Conservation (phyloP, 2,113 vertebrate genomes). For the Sarotherodon lohbergeri region DNA sequence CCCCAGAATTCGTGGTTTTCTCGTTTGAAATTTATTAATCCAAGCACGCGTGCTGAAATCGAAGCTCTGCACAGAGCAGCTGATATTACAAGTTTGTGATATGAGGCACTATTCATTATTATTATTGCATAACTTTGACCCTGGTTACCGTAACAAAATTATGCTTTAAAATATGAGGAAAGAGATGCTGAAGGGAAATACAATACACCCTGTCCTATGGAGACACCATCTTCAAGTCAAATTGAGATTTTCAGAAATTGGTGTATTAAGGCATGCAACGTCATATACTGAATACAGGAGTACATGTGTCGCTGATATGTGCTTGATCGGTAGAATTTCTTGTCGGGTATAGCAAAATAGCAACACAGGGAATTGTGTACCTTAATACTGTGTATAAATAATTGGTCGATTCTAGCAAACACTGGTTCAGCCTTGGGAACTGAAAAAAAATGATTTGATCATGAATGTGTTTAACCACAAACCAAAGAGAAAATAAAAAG, state of each 20-base stretch:
- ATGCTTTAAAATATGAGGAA: constrained; percentile 66
- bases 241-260: constrained; percentile 30
- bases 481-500: constrained; percentile 7
- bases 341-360: constrained; percentile 38
- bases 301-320: constrained; percentile 51
- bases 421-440: constrained; percentile 58
- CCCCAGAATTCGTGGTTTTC: constrained; percentile 3
- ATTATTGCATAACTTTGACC: constrained; percentile 84
- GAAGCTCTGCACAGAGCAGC: constrained; percentile 36
- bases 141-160: constrained; percentile 81
- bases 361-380: constrained; percentile 47
- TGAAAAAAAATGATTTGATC: constrained; percentile 41
- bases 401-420: constrained; percentile 48
- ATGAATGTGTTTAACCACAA: constrained; percentile 39
- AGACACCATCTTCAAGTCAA: constrained; percentile 51
- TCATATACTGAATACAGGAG: constrained; percentile 37
- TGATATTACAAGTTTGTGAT: constrained; percentile 62
- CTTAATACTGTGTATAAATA: constrained; percentile 48
- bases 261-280: constrained; percentile 64
- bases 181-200: constrained; percentile 57
- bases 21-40: constrained; percentile 42
- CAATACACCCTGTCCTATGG: constrained; percentile 54
- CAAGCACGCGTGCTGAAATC: constrained; percentile 38
- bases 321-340: constrained; percentile 34
- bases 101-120: constrained; percentile 77